phyloP scores from a whole-genome alignment of 1,140 invertebrate genomes.

The Panagrolaimus sp. region DNA sequence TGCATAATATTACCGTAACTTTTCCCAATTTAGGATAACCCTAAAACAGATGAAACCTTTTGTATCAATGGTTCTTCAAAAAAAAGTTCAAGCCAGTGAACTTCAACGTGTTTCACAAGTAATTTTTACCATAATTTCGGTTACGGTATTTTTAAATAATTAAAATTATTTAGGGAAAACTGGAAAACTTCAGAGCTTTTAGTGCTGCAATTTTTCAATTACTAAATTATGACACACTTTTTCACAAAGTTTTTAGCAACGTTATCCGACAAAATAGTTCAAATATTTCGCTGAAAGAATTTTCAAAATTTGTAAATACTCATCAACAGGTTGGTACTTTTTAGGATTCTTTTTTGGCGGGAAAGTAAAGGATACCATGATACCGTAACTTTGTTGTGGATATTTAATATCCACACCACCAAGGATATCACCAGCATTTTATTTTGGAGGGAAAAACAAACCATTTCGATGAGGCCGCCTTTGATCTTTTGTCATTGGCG shows the following conservation, averaged over 20 bases:
- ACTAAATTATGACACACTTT: slow-evolving; percentile 39
- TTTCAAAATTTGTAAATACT: slow-evolving; percentile 34
- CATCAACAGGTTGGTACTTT: slow-evolving; percentile 25
- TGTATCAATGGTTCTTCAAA: slow-evolving; percentile 55
- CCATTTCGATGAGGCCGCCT: too few species aligned
- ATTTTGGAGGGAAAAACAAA: too few species aligned
- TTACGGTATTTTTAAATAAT: too few species aligned
- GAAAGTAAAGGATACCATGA: too few species aligned
- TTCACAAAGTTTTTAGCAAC: slow-evolving; percentile 24
- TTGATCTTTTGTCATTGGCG: too few species aligned
- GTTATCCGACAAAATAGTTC: not conserved
- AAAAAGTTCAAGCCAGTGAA: slow-evolving; percentile 52
- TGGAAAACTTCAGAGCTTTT: slow-evolving; percentile 44
- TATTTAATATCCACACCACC: not conserved
- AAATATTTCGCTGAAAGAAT: slow-evolving; percentile 20
- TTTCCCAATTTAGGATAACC: slow-evolving; percentile 38
- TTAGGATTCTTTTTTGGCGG: too few species aligned
- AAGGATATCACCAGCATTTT: too few species aligned
- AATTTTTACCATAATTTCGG: too few species aligned
- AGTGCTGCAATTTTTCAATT: slow-evolving; percentile 43
- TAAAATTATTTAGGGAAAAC: slow-evolving; percentile 54
- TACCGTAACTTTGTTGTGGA: not conserved
- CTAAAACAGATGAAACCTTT: slow-evolving; percentile 59
- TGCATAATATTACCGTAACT: too few species aligned
- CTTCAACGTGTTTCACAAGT: slow-evolving; percentile 31